phyloP scores from a whole-genome alignment of 2,113 vertebrate species.

The Manacus vitellinus region DNA sequence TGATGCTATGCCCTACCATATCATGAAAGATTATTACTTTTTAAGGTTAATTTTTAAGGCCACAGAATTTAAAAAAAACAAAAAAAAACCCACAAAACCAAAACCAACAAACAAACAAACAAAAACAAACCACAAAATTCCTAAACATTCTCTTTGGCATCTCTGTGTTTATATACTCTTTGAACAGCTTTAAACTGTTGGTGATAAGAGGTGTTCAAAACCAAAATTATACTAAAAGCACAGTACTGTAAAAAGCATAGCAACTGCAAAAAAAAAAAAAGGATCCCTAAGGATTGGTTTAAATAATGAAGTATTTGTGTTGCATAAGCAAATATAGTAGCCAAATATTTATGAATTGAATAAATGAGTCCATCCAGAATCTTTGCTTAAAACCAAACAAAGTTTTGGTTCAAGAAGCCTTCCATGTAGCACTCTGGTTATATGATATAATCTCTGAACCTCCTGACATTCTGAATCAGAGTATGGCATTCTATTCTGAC shows the following conservation, averaged over 20 bases:
- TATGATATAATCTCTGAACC: background rate
- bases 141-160: background rate
- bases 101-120: too few relatives aligned
- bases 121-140: background rate
- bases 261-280: background rate
- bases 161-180: background rate
- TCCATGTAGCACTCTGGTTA: background rate
- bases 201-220: background rate
- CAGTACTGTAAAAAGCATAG: background rate
- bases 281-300: background rate
- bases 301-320: constrained; percentile 31
- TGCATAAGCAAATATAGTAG: constrained; percentile 3
- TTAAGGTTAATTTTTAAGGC: background rate
- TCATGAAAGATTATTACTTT: background rate
- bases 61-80: background rate
- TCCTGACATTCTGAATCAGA: background rate
- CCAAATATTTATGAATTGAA: constrained; percentile 25
- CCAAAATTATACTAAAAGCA: background rate
- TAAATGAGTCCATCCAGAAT: background rate
- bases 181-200: background rate
- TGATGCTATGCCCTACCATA: background rate
- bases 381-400: background rate
- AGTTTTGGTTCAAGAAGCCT: background rate
- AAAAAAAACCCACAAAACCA: background rate
- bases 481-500: background rate